phyloP scores from a whole-genome alignment of 2,888 invertebrate species.

The Agelastica alni region DNA sequence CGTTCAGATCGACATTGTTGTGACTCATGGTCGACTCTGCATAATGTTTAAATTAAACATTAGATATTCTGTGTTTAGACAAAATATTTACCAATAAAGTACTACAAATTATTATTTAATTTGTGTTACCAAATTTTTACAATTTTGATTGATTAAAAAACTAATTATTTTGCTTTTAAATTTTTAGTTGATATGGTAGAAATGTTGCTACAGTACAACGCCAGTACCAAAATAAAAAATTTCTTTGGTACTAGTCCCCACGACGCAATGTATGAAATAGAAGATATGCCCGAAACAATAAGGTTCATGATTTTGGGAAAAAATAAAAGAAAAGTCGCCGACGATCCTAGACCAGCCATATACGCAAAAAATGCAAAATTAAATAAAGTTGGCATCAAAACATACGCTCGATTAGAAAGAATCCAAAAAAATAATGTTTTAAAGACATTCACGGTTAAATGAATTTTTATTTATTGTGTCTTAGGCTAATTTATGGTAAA shows the following conservation, averaged over 20 bases:
- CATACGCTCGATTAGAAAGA: slow-evolving; percentile 34
- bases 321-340: slow-evolving; percentile 34
- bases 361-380: slow-evolving; percentile 20
- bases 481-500: background rate
- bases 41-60: too few relatives aligned
- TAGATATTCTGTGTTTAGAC: too few relatives aligned
- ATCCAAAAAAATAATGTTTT: slow-evolving; percentile 8
- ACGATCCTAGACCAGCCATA: slow-evolving; percentile 12
- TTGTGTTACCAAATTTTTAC: too few relatives aligned
- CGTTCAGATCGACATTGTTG: too few relatives aligned
- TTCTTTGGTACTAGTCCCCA: slow-evolving; percentile 57
- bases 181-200: slow-evolving; percentile 57
- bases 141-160: too few relatives aligned
- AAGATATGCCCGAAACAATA: slow-evolving; percentile 44
- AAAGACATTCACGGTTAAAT: slow-evolving; percentile 12
- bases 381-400: slow-evolving; percentile 31
- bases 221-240: slow-evolving; percentile 58
- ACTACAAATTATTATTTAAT: too few relatives aligned
- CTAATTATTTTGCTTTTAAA: too few relatives aligned
- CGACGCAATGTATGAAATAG: slow-evolving; percentile 56
- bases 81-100: too few relatives aligned
- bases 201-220: slow-evolving; percentile 55
- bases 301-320: slow-evolving; percentile 42
- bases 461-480: background rate
- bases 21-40: too few relatives aligned